Base-by-base conservation (phyloP, 2,888 invertebrate genomes). In the Nomada hirtipes region DNA sequence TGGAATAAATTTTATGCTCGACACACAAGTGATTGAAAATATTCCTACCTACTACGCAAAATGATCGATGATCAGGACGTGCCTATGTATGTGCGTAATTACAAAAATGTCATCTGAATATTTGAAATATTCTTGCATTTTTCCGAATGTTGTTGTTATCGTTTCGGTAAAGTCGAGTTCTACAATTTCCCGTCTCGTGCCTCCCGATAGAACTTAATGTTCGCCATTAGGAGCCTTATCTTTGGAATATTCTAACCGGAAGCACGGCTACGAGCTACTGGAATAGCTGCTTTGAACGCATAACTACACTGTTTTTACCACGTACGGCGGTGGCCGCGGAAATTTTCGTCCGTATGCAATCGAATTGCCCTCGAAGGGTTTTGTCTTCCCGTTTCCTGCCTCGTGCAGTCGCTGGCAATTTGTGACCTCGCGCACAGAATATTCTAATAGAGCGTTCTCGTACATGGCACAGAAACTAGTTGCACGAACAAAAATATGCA, bases 171-270 rank as follows among this genome's bases (percentile, higher is more conserved):
- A 42, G 29, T 15, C 7, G 36, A 50, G 13, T 50, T 63, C 50
- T 9, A 52, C 20, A 59, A 61, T 75, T 70, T 79, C 72, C 63
- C 71, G 65, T 75, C 70, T 76, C 76, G 77, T 61, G 72, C 26
- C 76, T 80, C 76, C 75, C 78, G 79, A 73, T 70, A 29, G 64
- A 63, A 81, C 78, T 87, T 87, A 89, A 89, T 86, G 88, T 89
- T 84, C 82, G 85, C 75, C 53, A 86, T 87, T 85, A 79, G 83
- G 63, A 76, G 82, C 85, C 88, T 90, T 90, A 90, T 91, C 90
- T 89, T 83, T 64, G 79, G 82, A 88, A 89, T 90, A 90, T 89
- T 90, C 87, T 89, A 90, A 90, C 90, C 87, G 76, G 50, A 67
- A 53, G 15, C 67, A 29, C 44, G 61, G 50, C 76, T 64, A 78